Base-by-base conservation (phyloP, 2,888 invertebrate genomes). In the Empis livida region DNA sequence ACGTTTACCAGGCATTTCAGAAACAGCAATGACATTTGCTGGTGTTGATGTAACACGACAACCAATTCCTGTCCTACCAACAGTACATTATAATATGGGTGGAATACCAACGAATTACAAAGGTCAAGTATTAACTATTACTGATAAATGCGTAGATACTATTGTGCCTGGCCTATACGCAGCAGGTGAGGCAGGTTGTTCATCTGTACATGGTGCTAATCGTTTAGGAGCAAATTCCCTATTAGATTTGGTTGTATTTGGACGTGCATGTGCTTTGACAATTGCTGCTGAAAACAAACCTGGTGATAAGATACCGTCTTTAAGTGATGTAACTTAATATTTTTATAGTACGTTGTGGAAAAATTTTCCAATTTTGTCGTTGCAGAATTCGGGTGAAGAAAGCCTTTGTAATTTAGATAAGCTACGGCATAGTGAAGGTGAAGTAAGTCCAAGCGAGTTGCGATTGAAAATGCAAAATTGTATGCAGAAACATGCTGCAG, bases 81-180 rank as follows among this genome's bases (percentile, higher is more conserved):
- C 95, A 9, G 95, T 96, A 11, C 96, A 96, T 68, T 96, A 96
- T 71, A 96, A 95, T 64, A 96, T 96, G 96, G 96, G 96, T 20
- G 95, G 95, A 51, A 78, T 91, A 10, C 95, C 95, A 2, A 95
- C 95, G 38, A 95, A 95, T 73, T 95, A 82, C 73, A 84, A 83
- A 58, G 95, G 94, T 60, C 91, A 95, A 72, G 88, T 85, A 47
- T 56, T 72, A 44, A 52, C 48, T 6, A 48, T 49, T 30, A 45
- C 52, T 11, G 44, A 46, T 10, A 45, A 42, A n/a, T 39, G 45
- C 17, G 40, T 46, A 6, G 54, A 55, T 51, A 31, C 16, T 3
- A 67, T 94, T 9, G 81, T 96, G 0, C 79, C 77, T 8, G 96
- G 95, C 1, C 72, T 96, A 48, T 89, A 90, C 61, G 92, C 94